These are phyloP conservation scores for Trichonephila clavata DNA, from an alignment of 1,140 invertebrate genomes.

Conservation along the genomic window DNA sequence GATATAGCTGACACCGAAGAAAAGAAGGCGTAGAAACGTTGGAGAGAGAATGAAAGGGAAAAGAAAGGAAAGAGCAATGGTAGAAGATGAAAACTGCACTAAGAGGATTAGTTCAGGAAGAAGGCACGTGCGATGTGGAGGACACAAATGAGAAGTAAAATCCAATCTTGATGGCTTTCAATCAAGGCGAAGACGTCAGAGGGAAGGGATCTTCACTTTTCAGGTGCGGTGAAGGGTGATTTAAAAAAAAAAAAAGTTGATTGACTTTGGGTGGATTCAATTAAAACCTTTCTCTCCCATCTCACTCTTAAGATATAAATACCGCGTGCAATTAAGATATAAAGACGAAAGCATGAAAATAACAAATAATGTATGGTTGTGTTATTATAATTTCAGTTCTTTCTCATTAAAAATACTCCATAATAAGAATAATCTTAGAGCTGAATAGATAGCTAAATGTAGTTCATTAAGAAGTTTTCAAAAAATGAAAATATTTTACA, in stretches of 20 bases:
- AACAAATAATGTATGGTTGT: too few relatives aligned
- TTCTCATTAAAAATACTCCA: too few relatives aligned
- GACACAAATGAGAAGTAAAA: conserved; percentile 32
- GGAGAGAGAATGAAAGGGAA: background rate
- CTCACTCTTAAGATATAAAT: too few relatives aligned
- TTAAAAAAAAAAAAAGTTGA: background rate
- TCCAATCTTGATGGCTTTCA: conserved; percentile 47
- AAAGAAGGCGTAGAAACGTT: background rate
- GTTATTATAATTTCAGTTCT: too few relatives aligned
- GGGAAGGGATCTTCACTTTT: background rate
- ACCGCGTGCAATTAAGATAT: too few relatives aligned
- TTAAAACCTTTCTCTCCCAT: too few relatives aligned
- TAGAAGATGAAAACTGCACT: conserved; percentile 28
- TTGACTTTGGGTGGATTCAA: background rate
- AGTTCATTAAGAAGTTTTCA: too few relatives aligned
- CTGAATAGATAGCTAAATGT: too few relatives aligned
- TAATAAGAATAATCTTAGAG: too few relatives aligned
- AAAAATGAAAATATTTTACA: too few relatives aligned
- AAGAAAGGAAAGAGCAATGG: background rate
- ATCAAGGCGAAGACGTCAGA: conserved; percentile 13
- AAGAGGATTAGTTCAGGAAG: conserved; percentile 42
- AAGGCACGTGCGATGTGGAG: background rate
- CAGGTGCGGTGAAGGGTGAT: background rate
- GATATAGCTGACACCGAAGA: background rate
- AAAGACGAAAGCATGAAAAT: too few relatives aligned